These are phyloP conservation scores for Atrina japonica DNA, from an alignment of 2,888 invertebrate species.

Conservation along the genomic window DNA sequence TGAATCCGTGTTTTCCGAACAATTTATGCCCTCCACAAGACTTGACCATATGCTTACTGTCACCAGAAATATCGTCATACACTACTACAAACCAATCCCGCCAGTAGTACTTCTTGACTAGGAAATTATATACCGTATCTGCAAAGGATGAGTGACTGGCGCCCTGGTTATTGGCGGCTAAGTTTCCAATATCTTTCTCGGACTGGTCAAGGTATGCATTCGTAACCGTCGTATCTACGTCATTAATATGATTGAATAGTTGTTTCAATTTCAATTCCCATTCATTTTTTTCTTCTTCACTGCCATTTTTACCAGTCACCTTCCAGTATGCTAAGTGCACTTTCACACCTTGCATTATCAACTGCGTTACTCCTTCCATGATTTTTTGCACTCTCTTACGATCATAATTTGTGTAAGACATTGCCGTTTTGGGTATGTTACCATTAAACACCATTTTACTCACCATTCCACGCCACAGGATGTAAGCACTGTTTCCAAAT, in stretches of 20 bases:
- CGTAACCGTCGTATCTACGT: not conserved
- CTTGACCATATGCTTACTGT: too few relatives aligned
- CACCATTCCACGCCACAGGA: not conserved
- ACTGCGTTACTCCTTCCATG: not conserved
- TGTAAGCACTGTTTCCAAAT: not conserved
- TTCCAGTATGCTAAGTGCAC: conserved; percentile 9
- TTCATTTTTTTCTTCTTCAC: not conserved
- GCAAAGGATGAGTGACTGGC: not conserved
- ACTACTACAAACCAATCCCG: conserved; percentile 14
- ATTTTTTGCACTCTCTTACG: conserved; percentile 6
- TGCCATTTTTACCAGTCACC: not conserved
- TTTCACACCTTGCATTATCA: conserved; percentile 7
- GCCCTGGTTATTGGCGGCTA: not conserved
- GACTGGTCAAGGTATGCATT: not conserved
- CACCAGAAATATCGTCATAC: not conserved
- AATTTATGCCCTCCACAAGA: too few relatives aligned
- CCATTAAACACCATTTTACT: not conserved
- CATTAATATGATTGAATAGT: conserved; percentile 2
- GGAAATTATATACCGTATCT: conserved; percentile 1
- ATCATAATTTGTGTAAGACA: conserved; percentile 9
- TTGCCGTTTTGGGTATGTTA: conserved; percentile 7
- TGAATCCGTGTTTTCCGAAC: too few relatives aligned
- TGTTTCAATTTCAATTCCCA: conserved; percentile 16
- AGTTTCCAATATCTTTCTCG: not conserved
- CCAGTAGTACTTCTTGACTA: conserved; percentile 8